These are phyloP conservation scores for Sphaerodactylus townsendi DNA, from an alignment of 2,113 vertebrate genomes.

Conservation along the genomic window DNA sequence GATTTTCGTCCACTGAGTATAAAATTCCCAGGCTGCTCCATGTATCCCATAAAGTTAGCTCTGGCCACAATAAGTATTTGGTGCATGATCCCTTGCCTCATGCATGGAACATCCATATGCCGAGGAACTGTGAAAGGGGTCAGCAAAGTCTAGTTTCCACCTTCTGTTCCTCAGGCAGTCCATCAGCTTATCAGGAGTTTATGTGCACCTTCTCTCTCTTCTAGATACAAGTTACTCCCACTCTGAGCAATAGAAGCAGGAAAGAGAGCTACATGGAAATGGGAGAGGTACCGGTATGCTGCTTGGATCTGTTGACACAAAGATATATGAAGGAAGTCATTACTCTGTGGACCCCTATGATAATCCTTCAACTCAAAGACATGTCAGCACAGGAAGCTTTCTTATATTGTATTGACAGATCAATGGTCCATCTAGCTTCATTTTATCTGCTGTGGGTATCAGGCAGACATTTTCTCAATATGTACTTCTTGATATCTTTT, in stretches of 20 bases:
- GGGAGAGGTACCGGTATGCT: background rate
- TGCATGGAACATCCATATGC: background rate
- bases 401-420: no score
- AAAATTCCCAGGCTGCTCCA: background rate
- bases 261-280: background rate
- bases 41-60: background rate
- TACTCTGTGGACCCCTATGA: background rate
- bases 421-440: background rate
- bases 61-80: background rate
- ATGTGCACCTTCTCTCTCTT: no score
- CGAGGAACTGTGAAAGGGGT: background rate
- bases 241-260: background rate
- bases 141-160: no score
- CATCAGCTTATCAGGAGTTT: no score
- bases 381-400: no score
- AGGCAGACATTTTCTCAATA: no score
- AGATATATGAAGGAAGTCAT: background rate
- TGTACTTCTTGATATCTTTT: no score
- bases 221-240: background rate
- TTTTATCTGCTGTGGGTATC: no score
- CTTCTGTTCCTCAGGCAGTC: no score
- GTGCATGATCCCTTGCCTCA: background rate
- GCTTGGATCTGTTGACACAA: background rate
- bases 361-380: background rate
- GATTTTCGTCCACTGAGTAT: background rate